These are phyloP conservation scores for Rotaria socialis DNA, from an alignment of 2,888 invertebrate genomes.

Conservation along the genomic window DNA sequence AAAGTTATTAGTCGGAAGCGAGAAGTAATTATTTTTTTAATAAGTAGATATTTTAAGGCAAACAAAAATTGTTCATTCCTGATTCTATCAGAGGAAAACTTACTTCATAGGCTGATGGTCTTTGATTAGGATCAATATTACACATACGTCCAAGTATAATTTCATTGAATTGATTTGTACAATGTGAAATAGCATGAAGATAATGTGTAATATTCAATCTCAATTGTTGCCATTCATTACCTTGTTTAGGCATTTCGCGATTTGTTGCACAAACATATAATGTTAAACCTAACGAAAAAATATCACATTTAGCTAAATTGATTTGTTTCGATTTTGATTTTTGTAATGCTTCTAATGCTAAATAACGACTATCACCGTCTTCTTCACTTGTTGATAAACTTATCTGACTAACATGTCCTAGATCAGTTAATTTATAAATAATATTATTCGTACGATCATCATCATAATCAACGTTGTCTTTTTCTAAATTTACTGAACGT, in stretches of 20 bases:
- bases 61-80: too few species aligned
- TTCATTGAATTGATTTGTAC: conserved; percentile 4
- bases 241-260: conserved; percentile 78
- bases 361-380: conserved; percentile 85
- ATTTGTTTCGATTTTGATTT: conserved; percentile 66
- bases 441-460: background rate
- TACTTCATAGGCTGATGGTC: conserved; percentile 23
- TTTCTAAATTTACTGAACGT: background rate
- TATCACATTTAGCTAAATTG: conserved; percentile 79
- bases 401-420: conserved; percentile 80
- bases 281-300: conserved; percentile 78
- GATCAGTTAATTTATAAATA: conserved; percentile 63
- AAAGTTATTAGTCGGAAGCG: too few species aligned
- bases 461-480: background rate
- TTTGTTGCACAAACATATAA: conserved; percentile 60
- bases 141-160: conserved; percentile 16
- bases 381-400: conserved; percentile 72
- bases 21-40: too few species aligned
- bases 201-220: conserved; percentile 23
- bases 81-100: background rate
- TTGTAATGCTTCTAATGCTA: conserved; percentile 78
- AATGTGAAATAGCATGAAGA: background rate
- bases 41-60: too few species aligned
- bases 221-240: conserved; percentile 55
- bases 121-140: background rate